Conservation (phyloP, 1,140 invertebrate species). For the Euglossa dilemma region DNA sequence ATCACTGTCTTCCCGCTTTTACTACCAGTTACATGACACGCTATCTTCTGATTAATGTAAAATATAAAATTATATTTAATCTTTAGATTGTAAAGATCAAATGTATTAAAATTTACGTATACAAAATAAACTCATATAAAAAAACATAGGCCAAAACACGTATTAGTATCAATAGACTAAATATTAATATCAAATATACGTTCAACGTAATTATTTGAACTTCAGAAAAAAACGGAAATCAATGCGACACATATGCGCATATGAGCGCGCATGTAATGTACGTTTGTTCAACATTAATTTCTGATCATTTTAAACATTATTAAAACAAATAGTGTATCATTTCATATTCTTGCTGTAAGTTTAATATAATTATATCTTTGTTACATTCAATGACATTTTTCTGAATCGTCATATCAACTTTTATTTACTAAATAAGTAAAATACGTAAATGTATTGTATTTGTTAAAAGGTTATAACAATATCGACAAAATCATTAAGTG, state of each 20-base stretch:
- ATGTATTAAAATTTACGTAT: no score
- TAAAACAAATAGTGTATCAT: background rate
- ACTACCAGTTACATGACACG: no score
- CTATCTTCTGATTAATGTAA: no score
- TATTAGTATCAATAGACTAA: background rate
- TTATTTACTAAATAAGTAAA: background rate
- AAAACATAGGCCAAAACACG: background rate
- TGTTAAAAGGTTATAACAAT: conserved; percentile 15
- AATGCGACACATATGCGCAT: background rate
- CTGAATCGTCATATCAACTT: background rate
- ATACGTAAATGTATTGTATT: background rate
- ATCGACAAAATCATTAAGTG: background rate
- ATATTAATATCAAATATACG: conserved; percentile 1
- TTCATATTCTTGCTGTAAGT: background rate
- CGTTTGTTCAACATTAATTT: no score
- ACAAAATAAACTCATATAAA: no score
- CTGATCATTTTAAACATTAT: background rate
- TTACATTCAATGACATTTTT: no score
- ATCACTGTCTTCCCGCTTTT: no score
- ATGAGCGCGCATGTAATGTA: background rate
- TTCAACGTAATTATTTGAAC: conserved; percentile 16
- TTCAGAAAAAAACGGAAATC: background rate
- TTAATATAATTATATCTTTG: background rate
- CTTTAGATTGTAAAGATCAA: no score
- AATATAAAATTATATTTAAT: no score